Evolutionary conservation across 2,797 vertebrate genomes (phyloP).

Genomic region (Sebastolobus alascanus): DNA sequence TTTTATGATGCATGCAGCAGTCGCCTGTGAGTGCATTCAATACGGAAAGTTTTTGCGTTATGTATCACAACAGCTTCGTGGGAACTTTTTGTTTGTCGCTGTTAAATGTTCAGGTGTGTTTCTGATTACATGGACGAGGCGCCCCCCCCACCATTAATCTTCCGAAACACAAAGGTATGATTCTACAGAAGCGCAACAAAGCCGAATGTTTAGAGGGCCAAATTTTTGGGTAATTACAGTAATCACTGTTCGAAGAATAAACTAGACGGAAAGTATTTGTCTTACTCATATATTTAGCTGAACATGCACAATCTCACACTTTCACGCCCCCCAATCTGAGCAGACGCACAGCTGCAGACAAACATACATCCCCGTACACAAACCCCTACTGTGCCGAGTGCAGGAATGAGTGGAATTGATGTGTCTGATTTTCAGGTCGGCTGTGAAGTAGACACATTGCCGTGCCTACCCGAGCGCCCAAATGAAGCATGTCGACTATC

Average conservation of each 20-base stretch:
- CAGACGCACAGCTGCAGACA: slow-evolving; percentile 53
- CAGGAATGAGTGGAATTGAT: slow-evolving; percentile 63
- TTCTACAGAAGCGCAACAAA: slow-evolving; percentile 60
- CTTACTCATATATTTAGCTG: slow-evolving; percentile 41
- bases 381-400: slow-evolving; percentile 17
- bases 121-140: slow-evolving; percentile 65
- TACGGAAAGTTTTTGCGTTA: slow-evolving; percentile 31
- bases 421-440: slow-evolving; percentile 50
- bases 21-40: neutral
- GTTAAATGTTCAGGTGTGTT: slow-evolving; percentile 70
- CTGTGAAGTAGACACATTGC: slow-evolving; percentile 44
- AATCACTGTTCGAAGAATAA: slow-evolving; percentile 73
- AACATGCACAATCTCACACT: slow-evolving; percentile 26
- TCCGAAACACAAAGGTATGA: slow-evolving; percentile 71
- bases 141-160: slow-evolving; percentile 53
- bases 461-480: slow-evolving; percentile 52
- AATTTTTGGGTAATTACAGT: slow-evolving; percentile 79
- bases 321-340: slow-evolving; percentile 54
- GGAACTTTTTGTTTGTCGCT: slow-evolving; percentile 60
- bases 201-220: slow-evolving; percentile 63
- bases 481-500: slow-evolving; percentile 64
- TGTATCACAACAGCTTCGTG: slow-evolving; percentile 39
- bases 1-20: neutral
- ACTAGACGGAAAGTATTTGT: slow-evolving; percentile 69
- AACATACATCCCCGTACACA: slow-evolving; percentile 45